A percentile compares a stretch with the other conserved stretches of the same genome.
Evolutionary conservation across 2,113 vertebrate genomes (phyloP).

Genomic region (Ammodytes marinus): DNA sequence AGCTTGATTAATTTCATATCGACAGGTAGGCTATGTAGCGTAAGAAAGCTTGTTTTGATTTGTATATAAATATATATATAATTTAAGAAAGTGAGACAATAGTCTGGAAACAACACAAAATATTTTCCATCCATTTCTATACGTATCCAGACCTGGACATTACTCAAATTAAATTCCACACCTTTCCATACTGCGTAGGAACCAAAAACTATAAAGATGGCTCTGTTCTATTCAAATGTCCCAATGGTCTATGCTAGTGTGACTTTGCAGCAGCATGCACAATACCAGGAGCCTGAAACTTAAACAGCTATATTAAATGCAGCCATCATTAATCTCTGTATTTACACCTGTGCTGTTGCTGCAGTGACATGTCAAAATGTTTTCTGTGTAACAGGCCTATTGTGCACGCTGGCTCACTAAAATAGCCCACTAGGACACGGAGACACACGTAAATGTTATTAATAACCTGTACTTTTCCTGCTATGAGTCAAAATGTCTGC

Average conservation of each 20-base stretch:
- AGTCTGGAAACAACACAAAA: no score
- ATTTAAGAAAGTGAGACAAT: no score
- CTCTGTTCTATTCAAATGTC: not conserved
- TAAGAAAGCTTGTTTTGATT: no score
- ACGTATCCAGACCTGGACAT: no score
- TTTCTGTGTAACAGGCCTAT: not conserved
- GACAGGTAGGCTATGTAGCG: no score
- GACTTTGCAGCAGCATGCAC: constrained; percentile 1
- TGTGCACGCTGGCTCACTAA: not conserved
- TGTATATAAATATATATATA: no score
- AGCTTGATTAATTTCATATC: no score
- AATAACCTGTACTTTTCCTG: not conserved
- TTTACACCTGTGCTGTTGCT: not conserved
- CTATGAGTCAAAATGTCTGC: not conserved
- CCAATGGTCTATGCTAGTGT: not conserved
- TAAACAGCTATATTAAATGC: not conserved
- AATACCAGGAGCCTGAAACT: not conserved
- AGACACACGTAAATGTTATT: not conserved
- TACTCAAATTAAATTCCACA: no score
- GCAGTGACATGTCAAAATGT: constrained; percentile 3
- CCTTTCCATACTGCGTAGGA: no score
- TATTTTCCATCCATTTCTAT: no score
- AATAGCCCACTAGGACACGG: not conserved
- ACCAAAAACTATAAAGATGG: not conserved
- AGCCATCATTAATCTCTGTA: not conserved